A percentile compares a stretch with the other conserved stretches of the same genome.
Conservation (phyloP, 2,113 vertebrate genomes). For the Eudyptes chrysolophus region DNA sequence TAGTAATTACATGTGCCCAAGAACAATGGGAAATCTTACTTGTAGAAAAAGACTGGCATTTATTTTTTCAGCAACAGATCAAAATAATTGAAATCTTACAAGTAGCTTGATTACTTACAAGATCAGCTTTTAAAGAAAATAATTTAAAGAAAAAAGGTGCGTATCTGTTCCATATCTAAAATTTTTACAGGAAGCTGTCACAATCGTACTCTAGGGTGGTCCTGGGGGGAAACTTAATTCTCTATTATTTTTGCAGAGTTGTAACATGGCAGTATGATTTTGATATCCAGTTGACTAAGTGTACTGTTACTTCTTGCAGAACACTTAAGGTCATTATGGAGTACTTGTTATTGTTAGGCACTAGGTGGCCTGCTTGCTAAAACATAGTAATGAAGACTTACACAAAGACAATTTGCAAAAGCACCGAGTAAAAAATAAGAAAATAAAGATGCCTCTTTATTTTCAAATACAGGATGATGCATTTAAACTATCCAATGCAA, state of each 20-base stretch:
- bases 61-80: neutral
- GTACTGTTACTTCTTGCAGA: neutral
- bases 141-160: neutral
- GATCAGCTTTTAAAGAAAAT: neutral
- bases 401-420: neutral
- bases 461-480: neutral
- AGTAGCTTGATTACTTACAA: neutral
- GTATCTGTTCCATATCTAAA: neutral
- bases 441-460: neutral
- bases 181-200: neutral
- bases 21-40: neutral
- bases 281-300: neutral
- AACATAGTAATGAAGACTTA: neutral
- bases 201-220: neutral
- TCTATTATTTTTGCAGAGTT: neutral
- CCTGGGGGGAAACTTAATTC: neutral
- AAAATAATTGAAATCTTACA: neutral
- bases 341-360: slow-evolving; percentile 52
- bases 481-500: neutral
- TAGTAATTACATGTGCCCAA: neutral
- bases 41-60: neutral
- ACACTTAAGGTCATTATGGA: neutral
- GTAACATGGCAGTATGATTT: neutral
- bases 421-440: neutral
- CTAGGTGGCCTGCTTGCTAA: slow-evolving; percentile 69